Base-by-base conservation (phyloP, 2,797 vertebrate genomes). In the Sarcoramphus papa region DNA sequence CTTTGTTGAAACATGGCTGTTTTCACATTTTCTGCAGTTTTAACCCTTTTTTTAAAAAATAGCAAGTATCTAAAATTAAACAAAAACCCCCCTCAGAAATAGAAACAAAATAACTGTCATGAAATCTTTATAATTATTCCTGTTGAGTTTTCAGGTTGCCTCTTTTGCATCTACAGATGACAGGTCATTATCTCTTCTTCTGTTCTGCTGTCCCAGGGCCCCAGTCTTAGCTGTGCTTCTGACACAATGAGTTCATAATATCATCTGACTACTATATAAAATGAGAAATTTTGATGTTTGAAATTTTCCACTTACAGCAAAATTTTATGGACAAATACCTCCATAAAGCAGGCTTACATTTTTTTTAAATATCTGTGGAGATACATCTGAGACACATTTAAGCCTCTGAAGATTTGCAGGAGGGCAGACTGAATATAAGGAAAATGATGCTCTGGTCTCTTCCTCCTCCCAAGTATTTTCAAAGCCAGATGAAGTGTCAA, bases 1-100 rank as follows among this genome's bases (percentile, higher is more conserved):
- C 57, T 91, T 76, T 78, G 54, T 93, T 89, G 91, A 94, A 97
- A 91, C 67, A 83, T 60, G 23, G 78, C 81, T 90, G 51, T 85
- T 90, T 82, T 83, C n/a, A 81, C 21, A 88, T 96, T 93, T 95
- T 77, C 86, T 73, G 4, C 28, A 80, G 85, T 53, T 94, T 73
- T 83, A 93, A 81, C 35, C 28, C 11, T 41, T 87, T 94, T 90
- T 79, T 48, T 67, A 70, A 50, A 43, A 57, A 47, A 27, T 23
- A 45, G 7, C 10, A 89, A 62, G 20, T 40, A 82, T 65, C 19
- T 37, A 87, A 23, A 79, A 87, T 48, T 53, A 65, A 65, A 20
- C 33, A 35, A 22, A 37, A 37, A 37, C 0, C 2, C 0, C 2
- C 7, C 13, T 48, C 35, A 50, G 33, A 93, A 88, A 24, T 2